Base-by-base conservation (phyloP, 2,888 invertebrate genomes). In the Catocala nupta region DNA sequence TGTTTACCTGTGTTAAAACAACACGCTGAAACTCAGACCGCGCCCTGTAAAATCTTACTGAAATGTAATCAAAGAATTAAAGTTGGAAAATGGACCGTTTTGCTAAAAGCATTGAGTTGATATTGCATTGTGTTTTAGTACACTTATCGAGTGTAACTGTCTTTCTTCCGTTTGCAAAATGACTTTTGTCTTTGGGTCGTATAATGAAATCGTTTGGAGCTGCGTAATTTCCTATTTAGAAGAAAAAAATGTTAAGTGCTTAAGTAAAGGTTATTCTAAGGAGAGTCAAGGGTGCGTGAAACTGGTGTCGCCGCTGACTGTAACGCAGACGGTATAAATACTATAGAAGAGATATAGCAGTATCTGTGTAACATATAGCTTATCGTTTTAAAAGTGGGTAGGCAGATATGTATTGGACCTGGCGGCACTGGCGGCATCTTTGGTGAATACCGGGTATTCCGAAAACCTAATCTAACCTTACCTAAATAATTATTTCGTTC, bases 61-160 rank as follows among this genome's bases (percentile, higher is more conserved):
- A 72, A 75, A 71, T 63, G 57, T 75, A 73, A 78, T 75, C 73
- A 69, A 63, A 65, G 64, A 70, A 67, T 59, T 50, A 59, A 54
- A 70, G 53, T 66, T 47, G 42, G 50, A 75, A 73, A 68, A 73
- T 57, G 56, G 56, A 65, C 75, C 71, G 52, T 77, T 56, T 53
- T 6, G 8, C 58, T 64, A 63, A 61, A 63, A 58, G 39, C 58
- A 69, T 73, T 75, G 61, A 69, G 78, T 67, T 67, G 66, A 70
- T 65, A 75, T 75, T 78, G 34, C 68, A 66, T 65, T 73, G 63
- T 51, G 12, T 55, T 33, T 42, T 52, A 62, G 44, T 16, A 65
- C 63, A 73, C 36, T 65, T 68, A 78, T 70, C 73, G 60, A 55
- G 47, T 61, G 52, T 61, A 72, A 51, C 64, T 63, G 47, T 51